phyloP scores from a whole-genome alignment of 1,140 invertebrate genomes.

The Meloidogyne hapla region DNA sequence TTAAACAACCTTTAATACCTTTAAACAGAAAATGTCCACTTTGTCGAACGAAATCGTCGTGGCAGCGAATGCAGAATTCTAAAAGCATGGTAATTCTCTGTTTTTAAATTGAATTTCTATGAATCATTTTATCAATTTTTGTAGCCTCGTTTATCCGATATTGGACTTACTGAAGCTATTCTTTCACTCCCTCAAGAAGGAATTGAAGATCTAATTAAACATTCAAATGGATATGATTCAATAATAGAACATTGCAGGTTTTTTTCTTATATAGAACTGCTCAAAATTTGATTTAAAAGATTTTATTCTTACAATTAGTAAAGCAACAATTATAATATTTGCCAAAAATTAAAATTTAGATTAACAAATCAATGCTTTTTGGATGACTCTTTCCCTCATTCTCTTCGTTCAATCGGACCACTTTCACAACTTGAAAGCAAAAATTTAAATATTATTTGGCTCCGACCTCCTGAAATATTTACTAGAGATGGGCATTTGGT shows the following conservation, averaged over 20 bases:
- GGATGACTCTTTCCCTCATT: slow-evolving; percentile 52
- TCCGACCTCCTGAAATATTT: slow-evolving; percentile 53
- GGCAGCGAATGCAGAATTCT: slow-evolving; percentile 1
- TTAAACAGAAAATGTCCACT: slow-evolving; percentile 39
- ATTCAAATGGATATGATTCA: slow-evolving; percentile 6
- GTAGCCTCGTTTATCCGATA: not conserved
- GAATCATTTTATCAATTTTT: slow-evolving; percentile 6
- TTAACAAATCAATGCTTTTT: slow-evolving; percentile 41
- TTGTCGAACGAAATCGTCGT: slow-evolving; percentile 31
- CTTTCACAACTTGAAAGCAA: slow-evolving; percentile 33
- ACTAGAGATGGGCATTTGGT: slow-evolving; percentile 52
- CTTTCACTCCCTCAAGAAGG: not conserved
- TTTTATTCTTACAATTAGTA: no score
- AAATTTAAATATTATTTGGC: slow-evolving; percentile 48
- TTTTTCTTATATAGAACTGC: slow-evolving; percentile 12
- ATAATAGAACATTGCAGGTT: slow-evolving; percentile 33
- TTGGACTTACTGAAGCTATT: slow-evolving; percentile 18
- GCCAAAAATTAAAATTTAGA: no score
- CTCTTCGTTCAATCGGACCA: slow-evolving; percentile 46
- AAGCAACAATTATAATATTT: no score
- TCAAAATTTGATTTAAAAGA: slow-evolving; percentile 22
- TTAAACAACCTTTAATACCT: slow-evolving; percentile 38
- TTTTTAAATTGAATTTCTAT: slow-evolving; percentile 17
- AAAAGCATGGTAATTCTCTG: slow-evolving; percentile 25
- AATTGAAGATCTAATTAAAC: slow-evolving; percentile 1